Base-by-base conservation (phyloP, 2,113 vertebrate genomes). In the Bufo bufo region DNA sequence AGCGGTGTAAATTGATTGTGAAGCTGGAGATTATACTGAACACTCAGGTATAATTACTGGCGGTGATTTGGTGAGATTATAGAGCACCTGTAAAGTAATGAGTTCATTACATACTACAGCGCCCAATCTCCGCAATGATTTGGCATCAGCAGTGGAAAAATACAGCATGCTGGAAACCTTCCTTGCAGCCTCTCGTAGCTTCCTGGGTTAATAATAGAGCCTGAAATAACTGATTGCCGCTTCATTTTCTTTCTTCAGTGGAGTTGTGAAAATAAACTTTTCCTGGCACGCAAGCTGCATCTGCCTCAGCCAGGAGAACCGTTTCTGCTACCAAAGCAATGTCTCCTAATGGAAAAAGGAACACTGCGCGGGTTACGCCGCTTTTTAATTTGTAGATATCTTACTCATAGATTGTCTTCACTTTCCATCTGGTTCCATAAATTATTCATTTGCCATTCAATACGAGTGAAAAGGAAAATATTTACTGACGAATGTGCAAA, bases 261-360 rank as follows among this genome's bases (percentile, higher is more conserved):
- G 43, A 85, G 54, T 85, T 85, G 84, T 85, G 82, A 84, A 84
- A 84, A 72, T 84, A 84, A 71, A 72, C 63, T 72, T 84, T 83
- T 84, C 33, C 20, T 84, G 66, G 16, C 7, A 17, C 6, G 4
- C 82, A 84, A 84, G 65, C 82, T 84, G 82, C 17, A 52, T 56
- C 50, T 84, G 23, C 59, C 33, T 43, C 59, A 19, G 47, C 63
- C 47, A 14, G 33, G 47, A 61, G 79, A 61, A 81, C 19, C 6
- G 54, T 54, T 61, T 61, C 23, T 59, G 54, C 79, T 59, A 20
- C 79, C 79, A 81, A 81, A 81, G 58, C 79, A 58, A 11, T 58
- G 20, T 80, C 19, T 80, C 6, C 50, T 58, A 80, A 80, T 77
- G 49, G 23, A 47, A 74, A 74, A 74, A 47, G 3, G 14, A 74